A percentile compares a stretch with the other conserved stretches of the same genome.
These are phyloP conservation scores for Pseudorasbora parva DNA, from an alignment of 2,113 vertebrate genomes.

Conservation along the genomic window DNA sequence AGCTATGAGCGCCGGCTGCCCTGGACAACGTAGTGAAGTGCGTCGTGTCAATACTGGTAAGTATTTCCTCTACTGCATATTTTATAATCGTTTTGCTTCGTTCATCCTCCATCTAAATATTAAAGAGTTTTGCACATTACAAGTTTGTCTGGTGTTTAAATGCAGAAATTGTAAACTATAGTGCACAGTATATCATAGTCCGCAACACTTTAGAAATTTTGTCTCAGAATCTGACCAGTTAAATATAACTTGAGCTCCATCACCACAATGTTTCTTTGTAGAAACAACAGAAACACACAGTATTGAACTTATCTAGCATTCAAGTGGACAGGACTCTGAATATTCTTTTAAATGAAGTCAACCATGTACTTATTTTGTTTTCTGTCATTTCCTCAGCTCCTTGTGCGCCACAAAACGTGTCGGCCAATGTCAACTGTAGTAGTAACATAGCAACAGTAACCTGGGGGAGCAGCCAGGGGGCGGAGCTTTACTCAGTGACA, in stretches of 20 bases:
- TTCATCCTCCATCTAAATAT: no score
- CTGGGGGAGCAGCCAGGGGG: constrained; percentile 44
- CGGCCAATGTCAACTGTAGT: constrained; percentile 39
- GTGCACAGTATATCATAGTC: not conserved
- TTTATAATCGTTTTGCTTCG: no score
- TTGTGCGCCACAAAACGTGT: constrained; percentile 42
- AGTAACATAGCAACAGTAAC: constrained; percentile 44
- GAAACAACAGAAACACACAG: not conserved
- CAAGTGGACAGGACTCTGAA: not conserved
- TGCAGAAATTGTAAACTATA: not conserved
- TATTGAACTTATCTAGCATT: not conserved
- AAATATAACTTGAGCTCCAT: not conserved
- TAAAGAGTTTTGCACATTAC: not conserved
- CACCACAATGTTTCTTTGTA: not conserved
- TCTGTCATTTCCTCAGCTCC: constrained; percentile 32
- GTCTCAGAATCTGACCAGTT: no score
- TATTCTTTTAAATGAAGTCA: not conserved
- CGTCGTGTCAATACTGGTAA: constrained; percentile 43
- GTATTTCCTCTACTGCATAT: not conserved
- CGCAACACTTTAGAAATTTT: no score
- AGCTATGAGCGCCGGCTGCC: constrained; percentile 42
- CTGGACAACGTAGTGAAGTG: constrained; percentile 44
- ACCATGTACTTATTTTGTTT: not conserved
- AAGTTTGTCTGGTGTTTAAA: not conserved
- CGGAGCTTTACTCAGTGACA: constrained; percentile 39